Percentiles rank a stretch among this genome's conserved stretches.
These are phyloP conservation scores for Dendronephthya gigantea DNA, from an alignment of 64 coral and sea anemone species.

Conservation along the genomic window DNA sequence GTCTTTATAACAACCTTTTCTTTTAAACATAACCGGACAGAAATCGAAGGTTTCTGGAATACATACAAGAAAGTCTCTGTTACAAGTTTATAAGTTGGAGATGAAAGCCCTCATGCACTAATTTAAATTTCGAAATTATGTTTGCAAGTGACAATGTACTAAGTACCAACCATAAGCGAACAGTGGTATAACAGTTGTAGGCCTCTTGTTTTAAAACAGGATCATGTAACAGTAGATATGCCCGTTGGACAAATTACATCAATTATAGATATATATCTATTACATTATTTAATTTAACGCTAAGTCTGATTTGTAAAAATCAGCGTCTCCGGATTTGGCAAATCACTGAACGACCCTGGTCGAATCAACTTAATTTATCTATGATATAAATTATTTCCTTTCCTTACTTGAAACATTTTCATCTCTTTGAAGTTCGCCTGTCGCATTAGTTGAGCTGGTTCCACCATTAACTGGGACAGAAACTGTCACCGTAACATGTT, in stretches of 20 bases:
- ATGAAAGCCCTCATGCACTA: background rate
- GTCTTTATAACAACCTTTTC: conserved; percentile 45
- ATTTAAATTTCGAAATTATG: background rate
- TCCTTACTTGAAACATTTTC: background rate
- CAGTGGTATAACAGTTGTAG: no score
- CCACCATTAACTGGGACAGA: conserved; percentile 2
- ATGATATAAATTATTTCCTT: background rate
- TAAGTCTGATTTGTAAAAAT: no score
- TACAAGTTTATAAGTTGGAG: background rate
- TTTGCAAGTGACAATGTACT: background rate
- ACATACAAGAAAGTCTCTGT: background rate
- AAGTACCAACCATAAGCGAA: no score
- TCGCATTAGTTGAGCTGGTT: background rate
- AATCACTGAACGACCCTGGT: no score
- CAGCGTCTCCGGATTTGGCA: no score
- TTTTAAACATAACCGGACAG: conserved; percentile 30
- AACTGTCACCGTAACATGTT: background rate
- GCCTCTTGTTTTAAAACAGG: no score
- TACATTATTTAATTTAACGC: no score
- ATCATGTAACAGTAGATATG: no score
- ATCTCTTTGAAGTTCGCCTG: background rate
- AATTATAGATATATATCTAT: no score
- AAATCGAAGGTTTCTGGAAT: background rate
- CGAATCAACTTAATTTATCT: no score
- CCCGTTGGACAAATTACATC: no score